Conservation (phyloP, 2,113 vertebrate species). For the Nycticryphes semicollaris region DNA sequence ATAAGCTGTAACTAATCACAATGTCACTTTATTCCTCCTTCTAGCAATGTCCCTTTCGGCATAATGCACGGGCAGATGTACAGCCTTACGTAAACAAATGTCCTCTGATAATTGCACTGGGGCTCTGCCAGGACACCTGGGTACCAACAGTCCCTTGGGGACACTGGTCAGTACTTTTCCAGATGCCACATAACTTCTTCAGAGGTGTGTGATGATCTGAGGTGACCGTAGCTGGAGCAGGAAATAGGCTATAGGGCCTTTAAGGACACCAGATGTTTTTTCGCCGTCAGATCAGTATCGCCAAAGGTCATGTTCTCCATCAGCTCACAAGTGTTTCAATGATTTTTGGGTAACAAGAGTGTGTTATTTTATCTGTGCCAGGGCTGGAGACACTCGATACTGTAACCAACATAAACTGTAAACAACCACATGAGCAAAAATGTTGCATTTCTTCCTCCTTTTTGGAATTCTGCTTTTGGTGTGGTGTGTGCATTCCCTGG, state of each 20-base stretch:
- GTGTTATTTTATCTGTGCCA: background rate
- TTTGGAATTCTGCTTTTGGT: background rate
- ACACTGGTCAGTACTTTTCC: background rate
- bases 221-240: rapidly evolving
- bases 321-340: background rate
- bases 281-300: background rate
- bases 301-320: background rate
- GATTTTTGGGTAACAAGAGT: background rate
- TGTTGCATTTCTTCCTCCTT: background rate
- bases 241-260: background rate
- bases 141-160: rapidly evolving
- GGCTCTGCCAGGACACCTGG: background rate
- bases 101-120: background rate
- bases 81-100: background rate
- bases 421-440: background rate
- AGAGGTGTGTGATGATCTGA: background rate
- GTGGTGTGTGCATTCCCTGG: background rate
- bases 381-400: background rate
- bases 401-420: background rate
- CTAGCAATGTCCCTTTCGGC: background rate
- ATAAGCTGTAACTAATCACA: background rate
- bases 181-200: background rate
- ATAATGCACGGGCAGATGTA: background rate
- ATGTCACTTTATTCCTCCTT: background rate
- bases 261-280: background rate